Conservation (phyloP, 2,888 invertebrate genomes). For the Pyrgus malvae region DNA sequence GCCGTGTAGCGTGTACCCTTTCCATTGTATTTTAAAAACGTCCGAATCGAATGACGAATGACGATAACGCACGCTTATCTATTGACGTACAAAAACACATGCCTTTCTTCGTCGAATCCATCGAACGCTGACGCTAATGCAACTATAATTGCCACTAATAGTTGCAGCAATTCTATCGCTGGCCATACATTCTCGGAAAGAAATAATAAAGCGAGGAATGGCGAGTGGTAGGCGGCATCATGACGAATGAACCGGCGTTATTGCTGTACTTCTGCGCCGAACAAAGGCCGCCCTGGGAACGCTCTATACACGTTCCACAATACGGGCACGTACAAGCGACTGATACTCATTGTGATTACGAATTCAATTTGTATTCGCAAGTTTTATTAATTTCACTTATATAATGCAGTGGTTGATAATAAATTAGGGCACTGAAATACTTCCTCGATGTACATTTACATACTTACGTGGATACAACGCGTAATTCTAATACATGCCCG, state of each 20-base stretch:
- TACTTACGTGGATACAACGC: constrained; percentile 16
- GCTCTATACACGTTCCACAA: neutral
- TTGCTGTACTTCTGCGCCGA: constrained; percentile 34
- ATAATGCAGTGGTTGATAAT: constrained; percentile 4
- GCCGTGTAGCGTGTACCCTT: constrained; percentile 19
- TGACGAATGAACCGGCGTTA: constrained; percentile 46
- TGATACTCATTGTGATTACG: constrained; percentile 1
- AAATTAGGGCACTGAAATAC: constrained; percentile 11
- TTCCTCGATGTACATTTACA: constrained; percentile 8
- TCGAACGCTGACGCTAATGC: constrained; percentile 38
- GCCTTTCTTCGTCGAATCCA: constrained; percentile 10
- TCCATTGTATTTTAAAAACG: constrained; percentile 19
- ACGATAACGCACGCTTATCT: constrained; percentile 18
- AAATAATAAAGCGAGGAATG: constrained; percentile 51
- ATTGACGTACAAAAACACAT: constrained; percentile 12
- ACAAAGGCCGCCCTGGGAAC: constrained; percentile 24
- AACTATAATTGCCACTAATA: constrained; percentile 46
- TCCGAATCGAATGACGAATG: constrained; percentile 12
- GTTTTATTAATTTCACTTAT: constrained; percentile 6
- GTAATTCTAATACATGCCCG: constrained; percentile 34
- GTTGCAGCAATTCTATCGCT: constrained; percentile 44
- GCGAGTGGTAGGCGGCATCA: constrained; percentile 37
- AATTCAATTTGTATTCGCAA: neutral
- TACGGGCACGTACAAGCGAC: neutral
- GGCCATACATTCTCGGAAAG: constrained; percentile 53